Evolutionary conservation across 2,888 invertebrate genomes (phyloP), one percentile per base, ranked within the genome.

Genomic region (Steromphala cineraria): DNA sequence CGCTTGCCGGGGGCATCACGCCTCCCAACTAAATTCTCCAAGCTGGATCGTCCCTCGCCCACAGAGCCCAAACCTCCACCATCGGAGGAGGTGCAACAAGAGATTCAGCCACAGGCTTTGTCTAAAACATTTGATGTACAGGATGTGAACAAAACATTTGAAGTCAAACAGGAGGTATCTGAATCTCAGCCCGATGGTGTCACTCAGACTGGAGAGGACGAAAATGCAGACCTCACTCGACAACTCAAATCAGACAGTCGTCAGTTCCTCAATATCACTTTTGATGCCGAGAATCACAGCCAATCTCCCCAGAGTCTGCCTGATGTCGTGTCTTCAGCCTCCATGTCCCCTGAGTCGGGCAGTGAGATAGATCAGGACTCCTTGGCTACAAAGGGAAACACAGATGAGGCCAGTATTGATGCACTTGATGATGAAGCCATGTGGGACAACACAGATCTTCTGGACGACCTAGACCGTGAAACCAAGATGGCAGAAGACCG

Each of bases 191-290:
- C 62, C 46, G 40, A 4, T 78, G 81, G 4, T 79, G 56, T 21
- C 80, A 46, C 1, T 82, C 53, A 76, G 67, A 7, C 67, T 56
- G 40, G 21, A 28, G 40, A 55, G 56, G 80, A 83, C 52, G 83
- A 86, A 8, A 84, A 83, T 75, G 78, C 81, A 19, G 82, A 81
- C 21, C 80, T 87, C 19, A 85, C 87, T 67, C 85, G 86, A 67
- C 86, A 86, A 24, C 82, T 88, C n/a, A 82, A 83, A 28, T 83
- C 88, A n/a, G 88, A 88, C 80, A 84, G 86, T 56, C 78, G 87
- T 19, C 87, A 87, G 75, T 89, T 88, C 80, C 82, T 89, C 4
- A 89, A 89, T 79, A 81, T 89, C 71, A 88, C 88, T 17, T 89
- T 89, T 86, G 88, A 87, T 77, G 85, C 84, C 28, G 88, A 87